Base-by-base conservation (phyloP, 1,140 invertebrate genomes). In the Metaphire vulgaris region DNA sequence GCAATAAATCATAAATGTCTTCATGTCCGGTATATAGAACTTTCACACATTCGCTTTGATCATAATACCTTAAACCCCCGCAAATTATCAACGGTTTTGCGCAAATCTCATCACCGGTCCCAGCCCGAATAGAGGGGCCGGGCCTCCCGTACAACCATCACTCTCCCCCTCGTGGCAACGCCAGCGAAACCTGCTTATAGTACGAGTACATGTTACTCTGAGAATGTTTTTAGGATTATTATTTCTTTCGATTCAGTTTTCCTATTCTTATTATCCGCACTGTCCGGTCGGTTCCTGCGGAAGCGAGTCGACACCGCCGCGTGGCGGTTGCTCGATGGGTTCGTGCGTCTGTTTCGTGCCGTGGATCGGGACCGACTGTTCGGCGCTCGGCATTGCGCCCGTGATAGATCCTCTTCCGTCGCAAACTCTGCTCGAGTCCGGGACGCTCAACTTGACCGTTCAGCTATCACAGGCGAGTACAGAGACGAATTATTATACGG, bases 221-320 rank as follows among this genome's bases (percentile, higher is more conserved):
- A n/a, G n/a, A n/a, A n/a, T n/a, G n/a, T n/a, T n/a, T n/a, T n/a
- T n/a, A n/a, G n/a, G n/a, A n/a, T n/a, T n/a, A n/a, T n/a, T n/a
- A n/a, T n/a, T 72, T 71, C 67, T 28, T 41, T 79, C 33, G 41
- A 41, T 12, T 56, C 21, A 81, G 80, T 41, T 79, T 32, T n/a
- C 29, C 2, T 81, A 71, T 66, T 75, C 28, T 16, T 80, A 70
- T 70, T 80, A 77, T 64, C 77, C 78, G 28, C 69, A 64, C 15
- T 81, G 80, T 71, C 79, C 79, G 21, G 69, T 64, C 6, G 75
- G 74, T 69, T 66, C 80, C 2, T 81, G 80, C 66, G 79, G 79
- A 21, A 74, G 77, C 15, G 31, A 71, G 16, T 33, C 33, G 2
- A 78, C 28, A 14, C 80, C 80, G 65, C 71, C 73, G 31, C 74